Evolutionary conservation across 1,140 invertebrate genomes (phyloP), one percentile per base, ranked within the genome.

Genomic region (Nebria ingens): DNA sequence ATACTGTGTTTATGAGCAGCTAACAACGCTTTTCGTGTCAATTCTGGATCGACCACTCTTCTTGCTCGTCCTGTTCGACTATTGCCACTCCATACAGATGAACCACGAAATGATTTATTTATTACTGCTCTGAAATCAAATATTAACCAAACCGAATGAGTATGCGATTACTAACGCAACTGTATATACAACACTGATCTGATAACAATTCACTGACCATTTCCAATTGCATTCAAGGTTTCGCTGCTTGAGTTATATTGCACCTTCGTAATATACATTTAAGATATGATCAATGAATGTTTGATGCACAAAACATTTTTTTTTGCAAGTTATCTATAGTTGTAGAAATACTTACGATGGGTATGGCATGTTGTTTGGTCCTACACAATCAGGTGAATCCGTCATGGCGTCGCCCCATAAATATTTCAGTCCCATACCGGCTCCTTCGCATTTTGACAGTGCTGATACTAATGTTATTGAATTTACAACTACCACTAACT

Each of bases 401-500:
- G 79, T 79, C 17, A 93, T 71, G 1, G 89, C 90, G 68, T 93
- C 87, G 4, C 90, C 90, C 81, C 86, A 89, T 4, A 89, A 73
- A 66, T 91, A 91, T 70, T 89, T 89, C 49, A 90, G 69, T 54
- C 74, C 74, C 22, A 74, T 61, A 19, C 81, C 81, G 50, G 77
- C 78, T 21, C 76, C 77, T 64, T 75, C 66, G 63, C 81, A 84
- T 69, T 76, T 78, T 56, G 62, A 53, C 22, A 62, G 53, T 4
- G 40, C 34, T 22, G 45, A 55, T 55, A 55, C 19, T 12, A 59
- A 38, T 56, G 64, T 59, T n/a, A 52, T 55, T 22, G 51, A 15
- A 38, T 19, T 52, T 51, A 60, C 38, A 34, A 55, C 52, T 34
- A 54, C 42, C 51, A 55, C 4, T 38, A 55, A 42, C 58, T 57